Conservation (phyloP, 1,140 invertebrate genomes). For the Chlorops oryzae region DNA sequence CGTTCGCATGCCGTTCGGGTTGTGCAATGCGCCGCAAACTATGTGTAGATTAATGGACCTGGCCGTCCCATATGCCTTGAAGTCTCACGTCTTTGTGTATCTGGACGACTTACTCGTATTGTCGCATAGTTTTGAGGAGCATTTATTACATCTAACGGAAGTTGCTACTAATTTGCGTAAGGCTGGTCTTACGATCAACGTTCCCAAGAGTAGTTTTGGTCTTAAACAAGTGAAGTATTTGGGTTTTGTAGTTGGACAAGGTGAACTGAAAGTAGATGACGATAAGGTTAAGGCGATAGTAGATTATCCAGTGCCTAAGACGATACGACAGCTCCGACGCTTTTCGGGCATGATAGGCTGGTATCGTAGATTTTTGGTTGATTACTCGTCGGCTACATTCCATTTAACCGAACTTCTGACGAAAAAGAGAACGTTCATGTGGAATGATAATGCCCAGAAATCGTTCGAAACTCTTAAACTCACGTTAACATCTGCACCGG, state of each 20-base stretch:
- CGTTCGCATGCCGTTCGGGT: conserved; percentile 26
- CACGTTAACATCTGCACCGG: conserved; percentile 29
- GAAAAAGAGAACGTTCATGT: background rate
- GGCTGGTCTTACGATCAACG: conserved; percentile 20
- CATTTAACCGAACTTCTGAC: conserved; percentile 19
- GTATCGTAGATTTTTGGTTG: conserved; percentile 46
- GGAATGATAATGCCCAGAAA: conserved; percentile 21
- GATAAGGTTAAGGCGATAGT: conserved; percentile 14
- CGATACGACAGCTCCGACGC: conserved; percentile 28
- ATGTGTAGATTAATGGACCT: conserved; percentile 14
- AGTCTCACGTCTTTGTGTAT: conserved; percentile 15
- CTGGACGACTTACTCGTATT: conserved; percentile 14
- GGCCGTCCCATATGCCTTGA: conserved; percentile 43
- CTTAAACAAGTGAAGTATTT: conserved; percentile 22
- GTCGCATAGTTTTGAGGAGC: conserved; percentile 7
- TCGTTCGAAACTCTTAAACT: conserved; percentile 32
- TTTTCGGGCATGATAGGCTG: conserved; percentile 49
- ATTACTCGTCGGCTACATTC: conserved; percentile 44
- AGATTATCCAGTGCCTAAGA: conserved; percentile 25
- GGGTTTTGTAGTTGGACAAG: conserved; percentile 21
- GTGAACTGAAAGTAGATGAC: background rate
- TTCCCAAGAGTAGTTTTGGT: conserved; percentile 23
- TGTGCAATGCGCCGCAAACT: conserved; percentile 11
- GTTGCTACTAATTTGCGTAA: background rate
- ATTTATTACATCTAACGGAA: conserved; percentile 3